These are phyloP conservation scores for Poecilia picta DNA, from an alignment of 2,797 vertebrate species.

Conservation along the genomic window DNA sequence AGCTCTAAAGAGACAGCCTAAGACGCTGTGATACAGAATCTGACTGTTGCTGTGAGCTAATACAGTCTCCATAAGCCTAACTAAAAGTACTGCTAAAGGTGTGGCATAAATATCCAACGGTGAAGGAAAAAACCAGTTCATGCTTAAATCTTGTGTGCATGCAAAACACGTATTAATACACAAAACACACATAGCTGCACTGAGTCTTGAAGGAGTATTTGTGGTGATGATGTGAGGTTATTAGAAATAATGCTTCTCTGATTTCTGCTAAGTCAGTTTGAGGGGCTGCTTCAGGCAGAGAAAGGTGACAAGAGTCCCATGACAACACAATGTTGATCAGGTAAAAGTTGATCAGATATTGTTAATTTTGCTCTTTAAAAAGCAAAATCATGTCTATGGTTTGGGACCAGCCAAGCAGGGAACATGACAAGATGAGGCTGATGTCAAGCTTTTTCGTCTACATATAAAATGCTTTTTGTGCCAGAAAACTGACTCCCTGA, in stretches of 20 bases:
- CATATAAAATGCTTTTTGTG: not conserved
- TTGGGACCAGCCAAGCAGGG: not conserved
- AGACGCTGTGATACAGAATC: slow-evolving; percentile 71
- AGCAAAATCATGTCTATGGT: not conserved
- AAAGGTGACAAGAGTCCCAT: not conserved
- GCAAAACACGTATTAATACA: slow-evolving; percentile 20
- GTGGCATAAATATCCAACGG: slow-evolving; percentile 45
- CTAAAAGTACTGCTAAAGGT: slow-evolving; percentile 42
- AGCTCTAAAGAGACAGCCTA: slow-evolving; percentile 64
- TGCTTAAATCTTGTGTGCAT: slow-evolving; percentile 44
- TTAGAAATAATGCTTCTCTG: not conserved
- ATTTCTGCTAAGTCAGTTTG: not conserved
- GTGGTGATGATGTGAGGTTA: not conserved
- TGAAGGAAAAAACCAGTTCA: slow-evolving; percentile 8
- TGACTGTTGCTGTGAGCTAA: slow-evolving; percentile 64
- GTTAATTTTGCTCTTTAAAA: not conserved
- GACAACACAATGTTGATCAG: not conserved
- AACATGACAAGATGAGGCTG: not conserved
- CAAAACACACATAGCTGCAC: slow-evolving; percentile 3
- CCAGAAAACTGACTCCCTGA: not conserved
- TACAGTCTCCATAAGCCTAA: slow-evolving; percentile 56
- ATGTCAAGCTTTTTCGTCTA: not conserved
- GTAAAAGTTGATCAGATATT: not conserved
- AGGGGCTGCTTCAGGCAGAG: not conserved
- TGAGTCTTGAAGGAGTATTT: not conserved